A percentile compares a stretch with the other conserved stretches of the same genome.
Evolutionary conservation across 2,797 vertebrate species (phyloP).

Genomic region (Kryptopterus vitreolus): DNA sequence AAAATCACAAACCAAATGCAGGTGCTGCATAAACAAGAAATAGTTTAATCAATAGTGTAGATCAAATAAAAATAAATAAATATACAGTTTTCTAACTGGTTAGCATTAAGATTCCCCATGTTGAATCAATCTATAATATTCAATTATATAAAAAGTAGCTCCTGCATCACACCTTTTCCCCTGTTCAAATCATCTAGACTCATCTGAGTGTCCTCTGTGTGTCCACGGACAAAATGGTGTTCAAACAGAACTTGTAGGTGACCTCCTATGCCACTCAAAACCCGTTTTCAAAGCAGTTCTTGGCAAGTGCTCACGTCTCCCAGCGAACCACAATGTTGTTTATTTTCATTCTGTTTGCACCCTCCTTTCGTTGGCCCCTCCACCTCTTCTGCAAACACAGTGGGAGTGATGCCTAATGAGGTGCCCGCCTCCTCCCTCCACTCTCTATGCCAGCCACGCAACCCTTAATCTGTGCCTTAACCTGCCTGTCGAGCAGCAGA

Average conservation of each 20-base stretch:
- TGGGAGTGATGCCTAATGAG: slow-evolving; percentile 60
- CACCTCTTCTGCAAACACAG: slow-evolving; percentile 43
- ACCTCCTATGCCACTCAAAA: slow-evolving; percentile 46
- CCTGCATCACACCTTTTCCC: background rate
- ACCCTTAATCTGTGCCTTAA: slow-evolving; percentile 66
- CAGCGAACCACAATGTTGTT: slow-evolving; percentile 36
- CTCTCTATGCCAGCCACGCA: slow-evolving; percentile 53
- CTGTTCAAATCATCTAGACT: background rate
- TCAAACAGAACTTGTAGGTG: slow-evolving; percentile 58
- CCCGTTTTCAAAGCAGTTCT: slow-evolving; percentile 30
- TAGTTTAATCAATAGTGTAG: no score
- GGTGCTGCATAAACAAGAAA: background rate
- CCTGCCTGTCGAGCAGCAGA: slow-evolving; percentile 53
- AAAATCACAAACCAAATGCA: background rate
- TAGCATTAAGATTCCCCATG: background rate
- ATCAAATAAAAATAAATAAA: no score
- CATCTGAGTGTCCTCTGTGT: slow-evolving; percentile 12
- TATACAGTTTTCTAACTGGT: no score
- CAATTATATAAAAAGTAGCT: no score
- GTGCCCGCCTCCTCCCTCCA: slow-evolving; percentile 49
- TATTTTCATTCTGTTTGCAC: slow-evolving; percentile 47
- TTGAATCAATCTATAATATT: no score
- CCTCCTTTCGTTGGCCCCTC: slow-evolving; percentile 32
- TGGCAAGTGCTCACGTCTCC: slow-evolving; percentile 36
- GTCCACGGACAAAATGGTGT: slow-evolving; percentile 41